Evolutionary conservation across 2,888 invertebrate genomes (phyloP).

Genomic region (Cantharis rustica): DNA sequence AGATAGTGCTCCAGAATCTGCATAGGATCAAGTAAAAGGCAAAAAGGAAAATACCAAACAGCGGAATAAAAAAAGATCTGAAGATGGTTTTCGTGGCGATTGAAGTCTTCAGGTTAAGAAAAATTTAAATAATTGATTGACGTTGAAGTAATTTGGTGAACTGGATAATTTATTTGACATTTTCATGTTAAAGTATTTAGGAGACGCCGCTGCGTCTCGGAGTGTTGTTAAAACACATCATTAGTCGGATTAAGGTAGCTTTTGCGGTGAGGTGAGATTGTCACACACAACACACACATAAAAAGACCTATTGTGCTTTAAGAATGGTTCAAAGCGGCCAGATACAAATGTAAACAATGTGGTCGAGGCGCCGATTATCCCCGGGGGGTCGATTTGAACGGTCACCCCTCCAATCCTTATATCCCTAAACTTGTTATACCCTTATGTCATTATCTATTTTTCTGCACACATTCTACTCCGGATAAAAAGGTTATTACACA

Average conservation of each 20-base stretch:
- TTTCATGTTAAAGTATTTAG: neutral
- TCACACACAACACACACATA: slow-evolving; percentile 46
- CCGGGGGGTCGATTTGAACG: slow-evolving; percentile 45
- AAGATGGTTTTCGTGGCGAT: too few relatives aligned
- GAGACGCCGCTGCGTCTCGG: slow-evolving; percentile 22
- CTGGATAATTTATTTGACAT: neutral
- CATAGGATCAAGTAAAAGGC: too few relatives aligned
- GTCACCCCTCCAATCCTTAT: slow-evolving; percentile 18
- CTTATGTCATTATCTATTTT: slow-evolving; percentile 42
- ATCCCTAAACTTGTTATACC: slow-evolving; percentile 48
- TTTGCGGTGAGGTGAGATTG: slow-evolving; percentile 49
- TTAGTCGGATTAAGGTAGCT: slow-evolving; percentile 50
- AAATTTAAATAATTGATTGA: neutral
- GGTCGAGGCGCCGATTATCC: slow-evolving; percentile 51
- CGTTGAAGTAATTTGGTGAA: neutral
- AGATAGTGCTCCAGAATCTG: too few relatives aligned
- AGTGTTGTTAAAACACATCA: slow-evolving; percentile 43
- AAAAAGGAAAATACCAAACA: too few relatives aligned
- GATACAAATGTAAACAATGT: slow-evolving; percentile 52
- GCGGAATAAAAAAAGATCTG: too few relatives aligned
- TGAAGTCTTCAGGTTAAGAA: too few relatives aligned
- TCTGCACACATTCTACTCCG: neutral
- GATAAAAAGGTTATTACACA: neutral
- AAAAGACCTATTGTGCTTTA: slow-evolving; percentile 47
- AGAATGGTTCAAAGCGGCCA: slow-evolving; percentile 48